Evolutionary conservation across 1,140 invertebrate species (phyloP).

Genomic region (Condylostylus longicornis): DNA sequence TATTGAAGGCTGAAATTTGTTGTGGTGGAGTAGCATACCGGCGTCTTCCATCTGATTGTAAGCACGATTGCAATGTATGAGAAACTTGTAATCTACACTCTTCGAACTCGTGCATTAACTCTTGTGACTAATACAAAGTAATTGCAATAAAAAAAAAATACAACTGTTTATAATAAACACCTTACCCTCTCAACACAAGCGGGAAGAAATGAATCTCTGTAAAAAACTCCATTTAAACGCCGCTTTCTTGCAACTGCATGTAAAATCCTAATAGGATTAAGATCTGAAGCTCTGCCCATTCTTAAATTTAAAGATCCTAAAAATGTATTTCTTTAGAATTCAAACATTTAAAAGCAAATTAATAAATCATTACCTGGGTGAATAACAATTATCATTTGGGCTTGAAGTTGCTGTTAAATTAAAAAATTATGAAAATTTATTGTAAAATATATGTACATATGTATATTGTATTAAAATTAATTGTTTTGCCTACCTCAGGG

Average conservation of each 20-base stretch:
- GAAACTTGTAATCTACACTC: conserved; percentile 67
- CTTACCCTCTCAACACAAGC: conserved; percentile 37
- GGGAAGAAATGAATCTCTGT: conserved; percentile 51
- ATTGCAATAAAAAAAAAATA: background rate
- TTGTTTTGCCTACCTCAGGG: too few relatives aligned
- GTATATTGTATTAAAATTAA: too few relatives aligned
- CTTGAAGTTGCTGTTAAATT: conserved; percentile 32
- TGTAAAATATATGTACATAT: background rate
- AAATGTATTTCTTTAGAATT: too few relatives aligned
- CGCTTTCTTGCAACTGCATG: conserved; percentile 71
- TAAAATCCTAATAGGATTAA: conserved; percentile 66
- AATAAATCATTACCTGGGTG: too few relatives aligned
- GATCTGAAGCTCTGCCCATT: conserved; percentile 78
- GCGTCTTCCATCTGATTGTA: conserved; percentile 63
- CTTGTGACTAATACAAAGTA: conserved; percentile 10
- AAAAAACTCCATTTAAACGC: conserved; percentile 37
- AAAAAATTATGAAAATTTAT: background rate
- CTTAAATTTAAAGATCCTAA: conserved; percentile 75
- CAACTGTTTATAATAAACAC: conserved; percentile 2
- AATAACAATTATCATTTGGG: conserved; percentile 77
- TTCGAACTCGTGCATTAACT: conserved; percentile 53
- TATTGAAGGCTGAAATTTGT: conserved; percentile 73
- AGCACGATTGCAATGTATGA: conserved; percentile 66
- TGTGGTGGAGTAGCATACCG: conserved; percentile 72
- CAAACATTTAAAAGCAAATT: too few relatives aligned